Percentiles rank a stretch among this genome's conserved stretches.
phyloP scores from a whole-genome alignment of 1,140 invertebrate genomes.

The Lasioglossum baleicum region DNA sequence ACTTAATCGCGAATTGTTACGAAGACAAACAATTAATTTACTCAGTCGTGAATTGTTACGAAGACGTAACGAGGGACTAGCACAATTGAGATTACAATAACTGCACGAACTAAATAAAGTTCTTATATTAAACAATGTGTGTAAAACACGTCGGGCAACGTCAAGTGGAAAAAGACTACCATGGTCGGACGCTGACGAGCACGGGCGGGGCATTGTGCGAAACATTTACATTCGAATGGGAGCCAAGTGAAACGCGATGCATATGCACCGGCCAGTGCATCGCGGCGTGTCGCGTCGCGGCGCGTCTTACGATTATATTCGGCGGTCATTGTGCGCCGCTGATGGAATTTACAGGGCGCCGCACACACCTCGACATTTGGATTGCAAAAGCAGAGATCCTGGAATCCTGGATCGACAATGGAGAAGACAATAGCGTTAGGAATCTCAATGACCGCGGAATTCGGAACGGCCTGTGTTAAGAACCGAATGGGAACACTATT shows the following conservation, averaged over 20 bases:
- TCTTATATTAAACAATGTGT: too few species aligned
- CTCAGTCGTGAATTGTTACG: too few species aligned
- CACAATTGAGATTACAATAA: too few species aligned
- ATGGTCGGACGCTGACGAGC: too few species aligned
- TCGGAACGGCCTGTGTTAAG: too few species aligned
- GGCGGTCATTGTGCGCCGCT: slow-evolving; percentile 17
- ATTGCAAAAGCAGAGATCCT: neutral
- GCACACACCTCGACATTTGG: neutral
- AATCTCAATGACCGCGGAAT: neutral
- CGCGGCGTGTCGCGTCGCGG: too few species aligned
- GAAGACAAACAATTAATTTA: too few species aligned
- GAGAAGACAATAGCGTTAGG: neutral
- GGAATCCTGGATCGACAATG: neutral
- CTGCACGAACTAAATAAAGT: too few species aligned
- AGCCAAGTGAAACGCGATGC: slow-evolving; percentile 17
- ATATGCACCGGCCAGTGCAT: slow-evolving; percentile 18
- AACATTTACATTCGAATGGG: slow-evolving; percentile 40
- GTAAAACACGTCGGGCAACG: neutral
- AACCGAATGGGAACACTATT: too few species aligned
- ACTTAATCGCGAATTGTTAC: too few species aligned
- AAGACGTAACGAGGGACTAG: too few species aligned
- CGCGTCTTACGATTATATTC: slow-evolving; percentile 5
- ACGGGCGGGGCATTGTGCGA: too few species aligned
- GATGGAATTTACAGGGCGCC: neutral
- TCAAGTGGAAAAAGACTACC: slow-evolving; percentile 1